Conservation (phyloP, 92 coral and sea anemone genomes). For the Palythoa grandiflora region DNA sequence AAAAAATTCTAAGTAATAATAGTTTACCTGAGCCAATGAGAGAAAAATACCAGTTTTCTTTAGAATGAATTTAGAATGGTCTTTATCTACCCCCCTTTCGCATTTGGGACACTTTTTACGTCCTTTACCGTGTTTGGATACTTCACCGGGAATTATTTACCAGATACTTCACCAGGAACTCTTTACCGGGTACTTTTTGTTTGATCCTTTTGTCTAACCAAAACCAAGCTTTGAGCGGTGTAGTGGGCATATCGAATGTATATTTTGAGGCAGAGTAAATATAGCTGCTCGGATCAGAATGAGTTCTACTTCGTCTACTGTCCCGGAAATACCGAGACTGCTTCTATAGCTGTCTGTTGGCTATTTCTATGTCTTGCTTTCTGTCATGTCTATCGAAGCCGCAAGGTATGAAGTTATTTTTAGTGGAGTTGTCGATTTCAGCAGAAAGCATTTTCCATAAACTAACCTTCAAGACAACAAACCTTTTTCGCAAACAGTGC, state of each 20-base stretch:
- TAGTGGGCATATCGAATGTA: slow-evolving; percentile 66
- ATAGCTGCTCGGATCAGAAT: slow-evolving; percentile 68
- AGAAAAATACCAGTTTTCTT: slow-evolving; percentile 50
- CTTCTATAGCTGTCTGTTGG: slow-evolving; percentile 56
- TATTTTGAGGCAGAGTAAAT: slow-evolving; percentile 44
- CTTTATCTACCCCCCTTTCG: slow-evolving; percentile 66
- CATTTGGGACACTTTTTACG: slow-evolving; percentile 77
- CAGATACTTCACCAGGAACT: no score
- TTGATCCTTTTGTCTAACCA: slow-evolving; percentile 74
- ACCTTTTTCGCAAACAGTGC: neutral
- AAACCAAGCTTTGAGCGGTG: slow-evolving; percentile 73
- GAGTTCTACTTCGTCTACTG: slow-evolving; percentile 72
- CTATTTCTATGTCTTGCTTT: slow-evolving; percentile 66
- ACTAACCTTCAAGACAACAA: neutral
- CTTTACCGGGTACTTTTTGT: slow-evolving; percentile 53
- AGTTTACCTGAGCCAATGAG: slow-evolving; percentile 75
- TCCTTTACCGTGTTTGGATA: slow-evolving; percentile 66
- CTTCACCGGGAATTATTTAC: slow-evolving; percentile 58
- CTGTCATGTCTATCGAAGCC: slow-evolving; percentile 63
- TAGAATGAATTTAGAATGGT: neutral
- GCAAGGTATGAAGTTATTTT: slow-evolving; percentile 34
- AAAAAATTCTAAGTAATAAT: slow-evolving; percentile 24
- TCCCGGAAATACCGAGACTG: slow-evolving; percentile 55
- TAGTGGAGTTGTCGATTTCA: neutral
- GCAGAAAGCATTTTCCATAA: no score